Conservation (phyloP, 2,797 vertebrate genomes). For the Bryconaethiops microstoma region DNA sequence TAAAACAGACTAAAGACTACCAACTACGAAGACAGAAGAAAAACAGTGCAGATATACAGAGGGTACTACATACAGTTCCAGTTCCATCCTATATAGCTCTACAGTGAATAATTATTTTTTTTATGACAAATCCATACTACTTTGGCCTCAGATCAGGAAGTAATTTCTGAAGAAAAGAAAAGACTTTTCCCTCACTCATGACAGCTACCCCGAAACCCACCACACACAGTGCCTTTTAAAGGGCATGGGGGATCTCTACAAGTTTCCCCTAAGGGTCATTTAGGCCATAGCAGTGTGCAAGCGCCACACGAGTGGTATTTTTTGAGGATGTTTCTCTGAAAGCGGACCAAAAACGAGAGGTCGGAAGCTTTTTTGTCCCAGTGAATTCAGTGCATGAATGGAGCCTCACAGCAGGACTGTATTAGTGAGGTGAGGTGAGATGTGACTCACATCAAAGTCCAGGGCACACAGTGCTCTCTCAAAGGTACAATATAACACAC, state of each 20-base stretch:
- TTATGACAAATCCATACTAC: background rate
- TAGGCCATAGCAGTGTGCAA: background rate
- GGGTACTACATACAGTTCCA: background rate
- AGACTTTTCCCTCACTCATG: background rate
- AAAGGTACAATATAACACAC: slow-evolving; percentile 34
- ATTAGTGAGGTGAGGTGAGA: slow-evolving; percentile 6
- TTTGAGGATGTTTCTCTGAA: background rate
- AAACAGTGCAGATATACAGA: too few species aligned
- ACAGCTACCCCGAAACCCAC: background rate
- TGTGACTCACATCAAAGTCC: slow-evolving; percentile 17
- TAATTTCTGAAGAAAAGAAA: background rate
- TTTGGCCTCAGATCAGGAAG: background rate
- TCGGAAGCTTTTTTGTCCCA: slow-evolving; percentile 9
- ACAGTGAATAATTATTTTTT: background rate
- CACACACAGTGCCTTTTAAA: background rate
- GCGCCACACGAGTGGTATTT: background rate
- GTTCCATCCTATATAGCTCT: background rate
- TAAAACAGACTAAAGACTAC: too few species aligned
- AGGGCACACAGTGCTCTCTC: background rate
- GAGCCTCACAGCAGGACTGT: slow-evolving; percentile 35
- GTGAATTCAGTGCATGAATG: slow-evolving; percentile 15
- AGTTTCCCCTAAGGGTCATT: background rate
- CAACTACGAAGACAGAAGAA: too few species aligned
- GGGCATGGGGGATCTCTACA: background rate
- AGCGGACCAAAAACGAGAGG: slow-evolving; percentile 18